Percentiles rank a stretch among this genome's conserved stretches.
phyloP scores from a whole-genome alignment of 2,797 vertebrate species.

The Apogon talboti region DNA sequence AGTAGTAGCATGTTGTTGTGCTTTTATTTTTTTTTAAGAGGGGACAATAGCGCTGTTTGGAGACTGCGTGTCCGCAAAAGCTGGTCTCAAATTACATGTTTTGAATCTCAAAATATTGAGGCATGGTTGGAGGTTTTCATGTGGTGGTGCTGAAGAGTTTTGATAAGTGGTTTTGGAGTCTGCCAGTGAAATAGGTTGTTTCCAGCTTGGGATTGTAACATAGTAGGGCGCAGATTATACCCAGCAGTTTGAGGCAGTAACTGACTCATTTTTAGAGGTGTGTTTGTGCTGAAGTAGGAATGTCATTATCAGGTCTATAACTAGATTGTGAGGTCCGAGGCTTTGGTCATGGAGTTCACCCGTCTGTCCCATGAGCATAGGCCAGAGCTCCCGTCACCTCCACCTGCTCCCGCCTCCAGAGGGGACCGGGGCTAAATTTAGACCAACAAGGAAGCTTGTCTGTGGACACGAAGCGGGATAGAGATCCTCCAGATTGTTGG shows the following conservation, averaged over 20 bases:
- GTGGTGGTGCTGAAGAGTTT: constrained; percentile 66
- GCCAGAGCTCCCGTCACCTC: constrained; percentile 80
- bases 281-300: constrained; percentile 45
- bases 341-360: constrained; percentile 78
- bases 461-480: constrained; percentile 36
- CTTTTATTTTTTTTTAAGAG: constrained; percentile 5
- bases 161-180: constrained; percentile 71
- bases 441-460: constrained; percentile 58
- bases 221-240: constrained; percentile 54
- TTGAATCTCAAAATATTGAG: constrained; percentile 72
- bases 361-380: constrained; percentile 75
- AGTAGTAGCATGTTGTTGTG: constrained; percentile 26
- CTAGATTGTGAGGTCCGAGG: constrained; percentile 61
- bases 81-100: constrained; percentile 74
- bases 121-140: constrained; percentile 73
- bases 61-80: constrained; percentile 58
- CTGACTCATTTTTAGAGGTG: constrained; percentile 44
- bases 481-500: constrained; percentile 68
- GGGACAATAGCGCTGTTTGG: constrained; percentile 57
- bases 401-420: constrained; percentile 79
- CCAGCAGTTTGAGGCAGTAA: constrained; percentile 38
- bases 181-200: constrained; percentile 70
- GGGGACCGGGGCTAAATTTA: constrained; percentile 74
- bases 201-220: constrained; percentile 56
- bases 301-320: constrained; percentile 65